A percentile compares a stretch with the other conserved stretches of the same genome.
Conservation (phyloP, 2,113 vertebrate genomes). For the Meles meles region DNA sequence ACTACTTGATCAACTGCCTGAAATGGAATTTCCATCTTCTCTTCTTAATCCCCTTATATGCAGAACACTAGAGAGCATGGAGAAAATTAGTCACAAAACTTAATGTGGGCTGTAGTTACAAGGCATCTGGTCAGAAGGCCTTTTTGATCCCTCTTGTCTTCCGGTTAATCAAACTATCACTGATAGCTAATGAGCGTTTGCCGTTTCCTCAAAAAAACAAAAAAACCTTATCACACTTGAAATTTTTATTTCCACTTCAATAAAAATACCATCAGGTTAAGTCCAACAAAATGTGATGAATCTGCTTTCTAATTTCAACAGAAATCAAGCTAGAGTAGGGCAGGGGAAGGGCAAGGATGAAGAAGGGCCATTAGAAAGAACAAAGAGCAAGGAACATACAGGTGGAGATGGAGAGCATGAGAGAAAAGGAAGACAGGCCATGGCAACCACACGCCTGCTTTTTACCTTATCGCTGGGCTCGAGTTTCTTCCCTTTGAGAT, state of each 20-base stretch:
- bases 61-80: constrained; percentile 68
- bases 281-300: background rate
- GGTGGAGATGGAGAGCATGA: background rate
- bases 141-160: background rate
- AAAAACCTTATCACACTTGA: constrained; percentile 16
- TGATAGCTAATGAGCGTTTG: background rate
- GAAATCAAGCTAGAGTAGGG: background rate
- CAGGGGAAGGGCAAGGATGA: background rate
- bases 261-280: background rate
- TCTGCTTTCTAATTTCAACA: background rate
- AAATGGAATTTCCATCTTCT: constrained; percentile 84
- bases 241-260: constrained; percentile 34
- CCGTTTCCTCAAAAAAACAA: background rate
- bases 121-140: background rate
- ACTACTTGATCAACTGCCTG: constrained; percentile 79
- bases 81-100: constrained; percentile 56
- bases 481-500: constrained; percentile 92
- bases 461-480: constrained; percentile 95
- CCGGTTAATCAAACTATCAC: background rate
- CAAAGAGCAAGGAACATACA: background rate
- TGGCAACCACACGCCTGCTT: background rate
- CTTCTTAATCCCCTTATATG: constrained; percentile 81
- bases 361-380: background rate
- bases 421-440: background rate
- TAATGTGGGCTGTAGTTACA: background rate